These are phyloP conservation scores for Morelia viridis DNA, from an alignment of 2,797 vertebrate genomes.

Conservation along the genomic window DNA sequence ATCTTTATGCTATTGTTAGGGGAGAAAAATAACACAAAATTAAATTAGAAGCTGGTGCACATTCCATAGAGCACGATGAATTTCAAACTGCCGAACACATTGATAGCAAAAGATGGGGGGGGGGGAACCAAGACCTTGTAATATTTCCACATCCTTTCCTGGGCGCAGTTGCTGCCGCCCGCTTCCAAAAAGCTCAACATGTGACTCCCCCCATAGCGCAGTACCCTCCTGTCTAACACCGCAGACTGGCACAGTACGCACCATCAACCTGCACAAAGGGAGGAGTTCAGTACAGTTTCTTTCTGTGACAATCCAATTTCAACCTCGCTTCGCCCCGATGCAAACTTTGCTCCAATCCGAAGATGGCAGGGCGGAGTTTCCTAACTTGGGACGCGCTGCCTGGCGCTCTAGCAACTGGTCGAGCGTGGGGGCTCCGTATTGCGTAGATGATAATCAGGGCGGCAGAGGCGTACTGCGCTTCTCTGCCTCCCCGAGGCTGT, in stretches of 20 bases:
- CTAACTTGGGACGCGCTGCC: neutral
- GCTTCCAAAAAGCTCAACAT: neutral
- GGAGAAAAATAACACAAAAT: neutral
- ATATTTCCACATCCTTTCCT: neutral
- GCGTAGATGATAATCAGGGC: slow-evolving; percentile 59
- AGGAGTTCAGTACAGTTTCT: neutral
- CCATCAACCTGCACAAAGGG: neutral
- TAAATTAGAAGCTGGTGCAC: neutral
- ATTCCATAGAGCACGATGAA: slow-evolving; percentile 24
- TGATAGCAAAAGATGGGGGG: neutral
- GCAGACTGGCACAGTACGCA: neutral
- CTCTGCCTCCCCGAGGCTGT: neutral
- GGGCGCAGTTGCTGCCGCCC: no score
- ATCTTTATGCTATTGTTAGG: slow-evolving; percentile 18
- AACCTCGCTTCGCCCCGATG: neutral
- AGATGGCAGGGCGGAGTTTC: slow-evolving; percentile 19
- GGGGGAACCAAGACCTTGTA: neutral
- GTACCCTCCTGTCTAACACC: no score
- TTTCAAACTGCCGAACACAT: neutral
- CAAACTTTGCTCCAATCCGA: slow-evolving; percentile 69
- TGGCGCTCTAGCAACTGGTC: slow-evolving; percentile 39
- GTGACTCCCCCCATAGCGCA: neutral
- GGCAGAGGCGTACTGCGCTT: slow-evolving; percentile 1
- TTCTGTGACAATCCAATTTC: neutral
- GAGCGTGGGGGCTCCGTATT: slow-evolving; percentile 35